Evolutionary conservation across 2,888 invertebrate genomes (phyloP), one percentile per base, ranked within the genome.

Genomic region (Arrhopalites spinosus): DNA sequence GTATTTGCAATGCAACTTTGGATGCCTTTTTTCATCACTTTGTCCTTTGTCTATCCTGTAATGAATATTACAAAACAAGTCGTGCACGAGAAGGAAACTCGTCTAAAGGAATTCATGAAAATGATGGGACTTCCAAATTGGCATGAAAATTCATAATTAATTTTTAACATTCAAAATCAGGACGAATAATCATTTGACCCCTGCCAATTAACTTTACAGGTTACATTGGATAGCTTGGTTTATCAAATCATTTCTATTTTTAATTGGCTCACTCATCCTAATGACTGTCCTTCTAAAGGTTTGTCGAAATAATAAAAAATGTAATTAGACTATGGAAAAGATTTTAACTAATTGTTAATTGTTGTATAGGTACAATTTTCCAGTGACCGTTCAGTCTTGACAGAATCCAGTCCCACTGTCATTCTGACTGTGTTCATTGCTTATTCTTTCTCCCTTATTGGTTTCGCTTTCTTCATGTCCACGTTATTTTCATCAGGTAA

Each of bases 161-260:
- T 7, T 36, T 36, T 36, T 7, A 36, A 36, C 11, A 36, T 36
- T 36, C 36, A 36, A 36, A 36, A 36, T 36, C 36, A 36, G 11
- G 11, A 7, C 11, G 5, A 36, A 3, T 36, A 36, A 7, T 36
- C 36, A 7, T 36, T 36, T 36, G n/a, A n/a, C n/a, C n/a, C n/a
- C n/a, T n/a, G n/a, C n/a, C n/a, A n/a, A n/a, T n/a, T 45, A 91
- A 91, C 72, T 93, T n/a, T n/a, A n/a, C n/a, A n/a, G 93, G 91
- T 86, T 94, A 80, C 91, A 95, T 83, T 95, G 95, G 94, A 85
- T 89, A 0, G 93, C 94, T 1, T 95, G 95, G 93, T 94, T 93
- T 85, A 87, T 90, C 63, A 93, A 93, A 84, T 91, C 91, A 74
- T 89, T 93, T 80, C 81, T 91, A 2, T 90, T 91, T 84, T 87